Evolutionary conservation across 2,113 vertebrate species (phyloP), one percentile per base, ranked within the genome.

Genomic region (Brachionichthys hirsutus): DNA sequence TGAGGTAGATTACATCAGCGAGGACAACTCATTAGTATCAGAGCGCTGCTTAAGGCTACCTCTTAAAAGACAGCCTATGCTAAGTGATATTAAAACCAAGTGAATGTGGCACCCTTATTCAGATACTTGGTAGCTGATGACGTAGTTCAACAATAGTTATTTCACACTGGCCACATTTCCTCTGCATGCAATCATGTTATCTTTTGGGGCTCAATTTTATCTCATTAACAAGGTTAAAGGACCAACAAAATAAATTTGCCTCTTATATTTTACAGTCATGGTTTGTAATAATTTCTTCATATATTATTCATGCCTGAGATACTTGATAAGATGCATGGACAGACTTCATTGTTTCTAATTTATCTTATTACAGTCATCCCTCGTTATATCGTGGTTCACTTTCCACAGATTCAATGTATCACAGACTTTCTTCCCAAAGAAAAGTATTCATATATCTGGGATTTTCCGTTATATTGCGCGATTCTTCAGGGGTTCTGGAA

Each of bases 11-110:
- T 80, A 69, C 77, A 77, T 84, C 76, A 78, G 81, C 72, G 59
- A 64, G 76, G 79, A 74, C 79, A 75, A 67, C 75, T 84, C 77
- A 79, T 84, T 82, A 81, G 75, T 84, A 70, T 75, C 57, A 57
- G 61, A 75, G 64, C 24, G 10, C 24, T 43, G 69, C 74, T 78
- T 20, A 16, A 48, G 77, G 81, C 58, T 66, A 62, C 54, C 40
- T 49, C 20, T 56, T 11, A 55, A 50, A 44, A 46, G 20, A 46
- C 43, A 38, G n/a, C 1, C 40, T 54, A 40, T 20, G 63, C 69
- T 74, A 71, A 67, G 59, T 62, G 60, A 70, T 61, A 54, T 51
- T 46, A 34, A 66, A 53, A 52, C n/a, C 49, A 22, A 50, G 59
- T 38, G 1, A 17, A 42, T 42, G 5, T 42, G 14, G 40, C 6